Percentiles rank a stretch among this genome's conserved stretches.
These are phyloP conservation scores for Dryocosmus kuriphilus DNA, from an alignment of 2,888 invertebrate species.

Conservation along the genomic window DNA sequence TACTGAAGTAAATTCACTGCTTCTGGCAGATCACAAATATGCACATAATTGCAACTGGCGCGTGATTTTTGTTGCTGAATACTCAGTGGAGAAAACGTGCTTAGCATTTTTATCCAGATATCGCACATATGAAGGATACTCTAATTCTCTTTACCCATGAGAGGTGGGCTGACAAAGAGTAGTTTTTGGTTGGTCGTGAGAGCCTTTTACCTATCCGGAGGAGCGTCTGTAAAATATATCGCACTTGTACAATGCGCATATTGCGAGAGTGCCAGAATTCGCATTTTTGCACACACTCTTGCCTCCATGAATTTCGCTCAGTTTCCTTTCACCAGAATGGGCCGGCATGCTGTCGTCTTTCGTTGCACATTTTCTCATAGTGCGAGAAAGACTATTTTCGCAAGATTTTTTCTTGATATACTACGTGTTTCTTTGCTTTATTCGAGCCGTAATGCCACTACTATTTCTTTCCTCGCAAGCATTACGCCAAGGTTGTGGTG, in stretches of 20 bases:
- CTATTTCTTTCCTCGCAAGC: conserved; percentile 32
- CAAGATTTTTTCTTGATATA: conserved; percentile 36
- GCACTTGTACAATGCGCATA: conserved; percentile 23
- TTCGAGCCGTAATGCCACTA: conserved; percentile 28
- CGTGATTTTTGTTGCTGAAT: background rate
- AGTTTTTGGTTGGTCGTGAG: conserved; percentile 16
- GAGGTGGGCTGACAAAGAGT: background rate
- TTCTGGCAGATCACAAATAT: no score
- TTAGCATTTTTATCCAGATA: no score
- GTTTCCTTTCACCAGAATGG: conserved; percentile 30
- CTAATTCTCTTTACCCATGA: background rate
- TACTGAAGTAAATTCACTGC: no score
- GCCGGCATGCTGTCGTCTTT: conserved; percentile 17
- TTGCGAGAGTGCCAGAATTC: conserved; percentile 5
- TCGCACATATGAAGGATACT: background rate
- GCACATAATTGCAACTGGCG: no score
- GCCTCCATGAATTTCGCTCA: conserved; percentile 8
- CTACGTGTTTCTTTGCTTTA: conserved; percentile 37
- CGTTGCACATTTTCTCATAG: conserved; percentile 39
- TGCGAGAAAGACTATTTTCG: conserved; percentile 29
- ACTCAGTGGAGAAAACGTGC: background rate
- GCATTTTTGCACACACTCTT: conserved; percentile 2
- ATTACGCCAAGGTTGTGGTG: conserved; percentile 12
- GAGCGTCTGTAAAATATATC: conserved; percentile 9
- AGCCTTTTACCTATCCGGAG: conserved; percentile 34